Evolutionary conservation across 2,113 vertebrate genomes (phyloP), one percentile per base, ranked within the genome.

Genomic region (Nesogale talazaci): DNA sequence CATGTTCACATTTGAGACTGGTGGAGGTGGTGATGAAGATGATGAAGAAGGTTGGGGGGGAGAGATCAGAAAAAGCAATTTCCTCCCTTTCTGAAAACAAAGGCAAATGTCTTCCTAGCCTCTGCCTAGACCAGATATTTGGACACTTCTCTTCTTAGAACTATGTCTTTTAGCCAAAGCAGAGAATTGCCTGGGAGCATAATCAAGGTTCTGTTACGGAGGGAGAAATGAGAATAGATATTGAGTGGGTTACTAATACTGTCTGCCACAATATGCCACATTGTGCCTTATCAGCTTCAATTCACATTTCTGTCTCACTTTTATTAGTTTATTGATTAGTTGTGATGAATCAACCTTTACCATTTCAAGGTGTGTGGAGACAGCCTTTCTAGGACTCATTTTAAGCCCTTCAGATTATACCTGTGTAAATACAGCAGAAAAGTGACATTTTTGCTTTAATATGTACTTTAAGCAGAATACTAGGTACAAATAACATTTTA

Each of bases 271-370:
- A 10, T 72, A 65, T 83, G 77, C 34, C 59, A 42, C 31, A 12
- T 36, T 40, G 23, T 93, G 34, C 36, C 65, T 95, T 94, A 90
- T 93, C 93, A 80, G 80, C 80, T 86, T 94, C 65, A 77, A 67
- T 80, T 27, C n/a, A 80, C 59, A 59, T 80, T 96, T 78, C 63
- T 90, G 8, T 81, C 67, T 88, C 59, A 80, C 80, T 94, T 93
- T 93, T 93, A 90, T 93, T 93, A 96, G 31, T 78, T 88, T 92
- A 93, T 88, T 96, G 94, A 94, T 89, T 83, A 70, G 36, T 29
- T 92, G 31, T 91, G 86, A 95, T 42, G 69, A 82, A 91, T 91
- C 74, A 76, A 36, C 70, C 22, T 80, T 87, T 36, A 76, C 57
- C 17, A 59, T 63, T 93, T 86, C 59, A 82, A 91, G 40, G 70